Evolutionary conservation across 2,888 invertebrate species (phyloP).

Genomic region (Tigriopus californicus): DNA sequence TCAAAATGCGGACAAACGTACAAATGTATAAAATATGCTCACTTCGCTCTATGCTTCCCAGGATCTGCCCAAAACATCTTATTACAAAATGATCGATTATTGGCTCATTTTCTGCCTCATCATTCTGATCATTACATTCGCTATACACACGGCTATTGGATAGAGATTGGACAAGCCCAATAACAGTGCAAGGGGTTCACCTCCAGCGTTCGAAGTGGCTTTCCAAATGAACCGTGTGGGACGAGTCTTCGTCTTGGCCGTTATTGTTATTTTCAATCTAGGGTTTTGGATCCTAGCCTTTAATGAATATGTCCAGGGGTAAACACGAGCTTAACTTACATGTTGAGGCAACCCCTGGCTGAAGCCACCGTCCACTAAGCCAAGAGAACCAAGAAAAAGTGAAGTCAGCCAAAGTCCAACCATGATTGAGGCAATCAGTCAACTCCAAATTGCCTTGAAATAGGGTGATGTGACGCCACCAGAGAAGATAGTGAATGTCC

Average conservation of each 20-base stretch:
- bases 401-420: too few species aligned
- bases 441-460: too few species aligned
- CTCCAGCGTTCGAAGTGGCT: too few species aligned
- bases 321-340: too few species aligned
- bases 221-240: neutral
- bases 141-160: neutral
- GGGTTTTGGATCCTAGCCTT: constrained; percentile 3
- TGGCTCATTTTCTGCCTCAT: constrained; percentile 9
- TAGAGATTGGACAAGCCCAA: neutral
- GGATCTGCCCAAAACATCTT: constrained; percentile 9
- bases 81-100: constrained; percentile 11
- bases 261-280: neutral
- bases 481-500: too few species aligned
- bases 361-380: too few species aligned
- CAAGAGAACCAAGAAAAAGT: too few species aligned
- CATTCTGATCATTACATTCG: constrained; percentile 1
- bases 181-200: neutral
- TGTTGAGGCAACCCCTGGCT: too few species aligned
- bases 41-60: neutral
- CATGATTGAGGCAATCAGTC: too few species aligned
- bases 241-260: neutral
- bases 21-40: too few species aligned
- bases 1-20: too few species aligned
- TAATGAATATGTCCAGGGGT: neutral
- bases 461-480: too few species aligned